A percentile compares a stretch with the other conserved stretches of the same genome.
phyloP scores from a whole-genome alignment of 2,888 invertebrate species.

The Mythimna albipuncta region DNA sequence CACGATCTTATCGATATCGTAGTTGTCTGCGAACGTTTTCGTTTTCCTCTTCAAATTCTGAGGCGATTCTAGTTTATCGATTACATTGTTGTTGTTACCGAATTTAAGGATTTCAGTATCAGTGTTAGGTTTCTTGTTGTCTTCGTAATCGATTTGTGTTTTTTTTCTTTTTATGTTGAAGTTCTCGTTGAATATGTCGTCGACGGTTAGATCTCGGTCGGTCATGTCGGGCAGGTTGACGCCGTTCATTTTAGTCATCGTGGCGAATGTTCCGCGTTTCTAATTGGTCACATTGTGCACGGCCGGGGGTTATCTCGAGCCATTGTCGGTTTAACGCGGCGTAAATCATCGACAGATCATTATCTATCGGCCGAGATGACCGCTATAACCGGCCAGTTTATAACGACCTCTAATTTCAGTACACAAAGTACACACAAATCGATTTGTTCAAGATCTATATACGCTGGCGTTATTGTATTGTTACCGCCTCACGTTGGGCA shows the following conservation, averaged over 20 bases:
- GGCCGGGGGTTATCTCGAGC: slow-evolving; percentile 80
- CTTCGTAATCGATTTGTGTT: slow-evolving; percentile 69
- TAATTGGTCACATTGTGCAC: slow-evolving; percentile 88
- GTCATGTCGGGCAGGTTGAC: slow-evolving; percentile 80
- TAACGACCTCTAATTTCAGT: slow-evolving; percentile 73
- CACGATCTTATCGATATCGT: slow-evolving; percentile 75
- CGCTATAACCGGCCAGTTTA: slow-evolving; percentile 77
- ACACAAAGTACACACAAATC: slow-evolving; percentile 70
- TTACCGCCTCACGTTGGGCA: slow-evolving; percentile 84
- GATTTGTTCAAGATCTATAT: slow-evolving; percentile 75
- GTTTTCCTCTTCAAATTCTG: slow-evolving; percentile 77
- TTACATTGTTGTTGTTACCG: slow-evolving; percentile 75
- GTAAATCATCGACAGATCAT: slow-evolving; percentile 89
- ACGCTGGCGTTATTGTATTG: slow-evolving; percentile 79
- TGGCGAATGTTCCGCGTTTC: slow-evolving; percentile 71
- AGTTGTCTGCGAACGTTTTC: slow-evolving; percentile 71
- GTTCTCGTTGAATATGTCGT: slow-evolving; percentile 82
- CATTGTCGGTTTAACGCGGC: slow-evolving; percentile 88
- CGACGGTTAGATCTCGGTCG: slow-evolving; percentile 77
- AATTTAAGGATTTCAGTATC: slow-evolving; percentile 60
- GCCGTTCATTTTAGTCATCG: slow-evolving; percentile 86
- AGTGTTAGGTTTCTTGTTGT: slow-evolving; percentile 61
- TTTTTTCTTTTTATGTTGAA: slow-evolving; percentile 78
- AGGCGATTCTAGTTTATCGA: slow-evolving; percentile 65
- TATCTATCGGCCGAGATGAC: slow-evolving; percentile 84